phyloP scores from a whole-genome alignment of 2,797 vertebrate genomes.

The Urocyon cinereoargenteus region DNA sequence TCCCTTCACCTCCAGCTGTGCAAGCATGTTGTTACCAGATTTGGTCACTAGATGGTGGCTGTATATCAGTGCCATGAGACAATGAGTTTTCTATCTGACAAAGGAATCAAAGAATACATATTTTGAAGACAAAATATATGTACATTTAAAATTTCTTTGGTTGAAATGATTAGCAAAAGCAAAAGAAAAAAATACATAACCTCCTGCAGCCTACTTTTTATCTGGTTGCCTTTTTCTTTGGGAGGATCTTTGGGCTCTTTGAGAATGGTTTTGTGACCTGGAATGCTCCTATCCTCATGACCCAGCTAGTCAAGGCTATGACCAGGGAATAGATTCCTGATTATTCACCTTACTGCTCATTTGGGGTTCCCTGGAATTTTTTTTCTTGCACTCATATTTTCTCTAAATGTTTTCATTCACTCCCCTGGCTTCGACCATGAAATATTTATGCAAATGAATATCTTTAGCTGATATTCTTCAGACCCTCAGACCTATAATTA shows the following conservation, averaged over 20 bases:
- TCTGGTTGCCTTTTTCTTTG: background rate
- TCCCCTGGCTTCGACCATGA: background rate
- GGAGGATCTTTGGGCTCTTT: background rate
- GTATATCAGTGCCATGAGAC: background rate
- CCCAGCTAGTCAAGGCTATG: background rate
- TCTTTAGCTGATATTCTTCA: background rate
- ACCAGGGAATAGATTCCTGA: background rate
- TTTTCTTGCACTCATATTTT: background rate
- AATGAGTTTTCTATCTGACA: constrained; percentile 43
- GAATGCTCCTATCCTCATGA: background rate
- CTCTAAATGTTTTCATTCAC: background rate
- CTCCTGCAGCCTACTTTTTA: background rate
- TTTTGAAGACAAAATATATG: constrained; percentile 20
- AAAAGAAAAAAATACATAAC: background rate
- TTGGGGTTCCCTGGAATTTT: background rate
- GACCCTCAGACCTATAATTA: background rate
- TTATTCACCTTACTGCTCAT: background rate
- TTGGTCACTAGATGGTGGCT: constrained; percentile 71
- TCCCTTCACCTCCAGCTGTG: background rate
- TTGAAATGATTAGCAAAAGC: constrained; percentile 26
- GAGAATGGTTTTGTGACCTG: background rate
- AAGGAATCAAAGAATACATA: background rate
- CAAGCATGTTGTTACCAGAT: background rate
- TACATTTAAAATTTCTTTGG: constrained; percentile 33
- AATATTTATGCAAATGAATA: background rate